These are phyloP conservation scores for Emmelina monodactyla DNA, from an alignment of 2,888 invertebrate genomes.

Conservation along the genomic window DNA sequence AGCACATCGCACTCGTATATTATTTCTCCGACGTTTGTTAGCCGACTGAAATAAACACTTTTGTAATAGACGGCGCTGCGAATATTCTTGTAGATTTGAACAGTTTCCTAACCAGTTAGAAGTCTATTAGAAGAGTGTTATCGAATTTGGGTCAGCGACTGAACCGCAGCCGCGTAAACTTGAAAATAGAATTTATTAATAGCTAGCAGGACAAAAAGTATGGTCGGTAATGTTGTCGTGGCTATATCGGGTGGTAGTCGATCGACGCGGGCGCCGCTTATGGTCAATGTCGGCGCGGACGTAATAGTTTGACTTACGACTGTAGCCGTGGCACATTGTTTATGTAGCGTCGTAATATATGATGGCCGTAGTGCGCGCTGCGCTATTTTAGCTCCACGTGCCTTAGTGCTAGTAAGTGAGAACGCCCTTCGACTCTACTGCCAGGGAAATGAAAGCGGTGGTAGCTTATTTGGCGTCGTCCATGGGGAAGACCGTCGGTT, in stretches of 20 bases:
- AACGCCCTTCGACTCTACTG: too few species aligned
- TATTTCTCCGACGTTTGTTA: neutral
- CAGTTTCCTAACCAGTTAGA: constrained; percentile 25
- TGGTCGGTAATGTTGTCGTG: constrained; percentile 17
- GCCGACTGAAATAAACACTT: neutral
- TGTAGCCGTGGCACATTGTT: too few species aligned
- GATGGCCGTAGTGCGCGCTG: too few species aligned
- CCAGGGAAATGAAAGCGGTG: too few species aligned
- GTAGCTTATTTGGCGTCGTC: constrained; percentile 11
- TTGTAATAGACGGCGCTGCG: neutral
- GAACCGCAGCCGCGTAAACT: constrained; percentile 45
- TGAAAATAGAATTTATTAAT: constrained; percentile 56
- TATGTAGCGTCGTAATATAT: too few species aligned
- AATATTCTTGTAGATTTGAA: neutral
- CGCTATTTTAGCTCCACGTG: too few species aligned
- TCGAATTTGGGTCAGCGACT: constrained; percentile 49
- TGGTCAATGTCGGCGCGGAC: neutral
- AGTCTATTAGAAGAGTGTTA: constrained; percentile 28
- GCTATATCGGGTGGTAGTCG: neutral
- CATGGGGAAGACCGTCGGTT: constrained; percentile 18
- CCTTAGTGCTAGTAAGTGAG: too few species aligned
- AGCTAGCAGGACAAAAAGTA: constrained; percentile 27
- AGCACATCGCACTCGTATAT: neutral
- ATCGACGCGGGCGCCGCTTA: neutral
- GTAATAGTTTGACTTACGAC: too few species aligned